phyloP scores from a whole-genome alignment of 1,140 invertebrate species.

The Medauroidea extradentata region DNA sequence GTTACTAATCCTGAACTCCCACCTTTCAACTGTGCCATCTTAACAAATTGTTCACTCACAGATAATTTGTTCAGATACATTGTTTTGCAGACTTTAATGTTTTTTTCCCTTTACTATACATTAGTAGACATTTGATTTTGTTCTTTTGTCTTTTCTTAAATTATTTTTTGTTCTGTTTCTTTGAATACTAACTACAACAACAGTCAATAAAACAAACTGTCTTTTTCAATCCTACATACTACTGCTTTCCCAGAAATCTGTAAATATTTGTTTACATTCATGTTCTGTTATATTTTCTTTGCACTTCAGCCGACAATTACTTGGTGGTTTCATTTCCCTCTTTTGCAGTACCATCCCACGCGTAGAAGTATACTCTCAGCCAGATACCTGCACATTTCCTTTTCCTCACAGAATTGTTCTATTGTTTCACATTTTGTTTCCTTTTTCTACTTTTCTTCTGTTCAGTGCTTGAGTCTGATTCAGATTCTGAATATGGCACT shows the following conservation, averaged over 20 bases:
- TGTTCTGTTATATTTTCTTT: slow-evolving; percentile 1
- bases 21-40: slow-evolving; percentile 5
- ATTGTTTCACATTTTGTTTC: slow-evolving; percentile 2
- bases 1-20: slow-evolving; percentile 3
- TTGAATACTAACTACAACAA: neutral
- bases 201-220: slow-evolving; percentile 2
- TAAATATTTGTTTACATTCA: neutral
- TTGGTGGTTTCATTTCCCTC: slow-evolving; percentile 4
- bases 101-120: too few species aligned
- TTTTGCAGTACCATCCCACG: slow-evolving; percentile 1
- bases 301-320: slow-evolving; percentile 8
- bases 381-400: slow-evolving; percentile 1
- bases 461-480: neutral
- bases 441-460: slow-evolving; percentile 7
- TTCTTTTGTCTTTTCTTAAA: slow-evolving; percentile 9
- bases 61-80: slow-evolving; percentile 13
- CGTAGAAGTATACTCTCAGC: slow-evolving; percentile 5
- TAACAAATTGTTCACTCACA: slow-evolving; percentile 5
- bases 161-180: slow-evolving; percentile 2
- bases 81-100: slow-evolving; percentile 11
- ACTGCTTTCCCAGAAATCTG: slow-evolving; percentile 1
- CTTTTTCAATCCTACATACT: slow-evolving; percentile 3
- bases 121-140: neutral
- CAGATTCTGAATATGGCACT: too few species aligned
- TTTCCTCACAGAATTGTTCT: slow-evolving; percentile 5